Conservation (phyloP, 2,888 invertebrate species). For the Beris morrisii region DNA sequence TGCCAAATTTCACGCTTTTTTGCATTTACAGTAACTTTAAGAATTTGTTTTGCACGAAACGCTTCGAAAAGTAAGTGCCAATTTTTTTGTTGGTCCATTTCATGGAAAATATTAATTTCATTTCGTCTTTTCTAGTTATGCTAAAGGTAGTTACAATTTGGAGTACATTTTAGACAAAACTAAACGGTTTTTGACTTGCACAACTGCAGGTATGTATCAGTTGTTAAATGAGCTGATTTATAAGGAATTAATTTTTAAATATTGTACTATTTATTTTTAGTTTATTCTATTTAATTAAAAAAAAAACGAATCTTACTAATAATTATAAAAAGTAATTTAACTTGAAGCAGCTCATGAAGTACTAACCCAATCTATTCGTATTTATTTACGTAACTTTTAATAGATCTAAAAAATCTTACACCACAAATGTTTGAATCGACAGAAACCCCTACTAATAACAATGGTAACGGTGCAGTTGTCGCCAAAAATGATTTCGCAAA, state of each 20-base stretch:
- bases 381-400: not conserved
- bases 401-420: slow-evolving; percentile 55
- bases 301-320: too few relatives aligned
- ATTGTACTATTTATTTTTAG: too few relatives aligned
- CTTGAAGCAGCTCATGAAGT: too few relatives aligned
- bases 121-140: slow-evolving; percentile 46
- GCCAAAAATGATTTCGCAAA: slow-evolving; percentile 43
- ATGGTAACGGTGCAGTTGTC: slow-evolving; percentile 40
- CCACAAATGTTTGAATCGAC: slow-evolving; percentile 51
- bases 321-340: too few relatives aligned
- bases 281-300: too few relatives aligned
- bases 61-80: slow-evolving; percentile 54
- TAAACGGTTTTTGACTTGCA: slow-evolving; percentile 55
- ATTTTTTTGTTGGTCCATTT: slow-evolving; percentile 2
- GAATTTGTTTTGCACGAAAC: slow-evolving; percentile 56
- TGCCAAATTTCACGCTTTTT: slow-evolving; percentile 55
- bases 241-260: too few relatives aligned
- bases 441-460: slow-evolving; percentile 41
- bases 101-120: not conserved
- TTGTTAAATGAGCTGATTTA: slow-evolving; percentile 1
- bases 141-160: slow-evolving; percentile 56
- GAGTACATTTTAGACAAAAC: slow-evolving; percentile 57
- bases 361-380: too few relatives aligned
- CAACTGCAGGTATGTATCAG: slow-evolving; percentile 53
- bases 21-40: slow-evolving; percentile 58